Conservation (phyloP, 2,888 invertebrate genomes). For the Eucera pruinosa region DNA sequence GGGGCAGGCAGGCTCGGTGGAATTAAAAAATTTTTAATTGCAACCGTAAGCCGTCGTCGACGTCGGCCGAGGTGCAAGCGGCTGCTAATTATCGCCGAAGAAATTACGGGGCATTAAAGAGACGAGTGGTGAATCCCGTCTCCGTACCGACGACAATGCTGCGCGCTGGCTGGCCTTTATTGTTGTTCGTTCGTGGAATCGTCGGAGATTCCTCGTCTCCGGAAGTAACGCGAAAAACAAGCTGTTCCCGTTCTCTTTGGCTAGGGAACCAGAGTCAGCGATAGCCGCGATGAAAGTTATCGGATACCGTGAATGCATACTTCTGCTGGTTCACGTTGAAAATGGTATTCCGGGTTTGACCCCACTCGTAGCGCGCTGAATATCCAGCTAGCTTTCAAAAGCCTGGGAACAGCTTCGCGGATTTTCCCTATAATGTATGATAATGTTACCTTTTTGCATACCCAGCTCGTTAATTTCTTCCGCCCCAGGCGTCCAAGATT, state of each 20-base stretch:
- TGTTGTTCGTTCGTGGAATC: slow-evolving; percentile 53
- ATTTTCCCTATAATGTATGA: slow-evolving; percentile 68
- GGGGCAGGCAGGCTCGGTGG: background rate
- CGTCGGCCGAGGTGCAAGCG: slow-evolving; percentile 27
- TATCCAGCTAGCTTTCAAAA: slow-evolving; percentile 22
- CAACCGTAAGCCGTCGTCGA: slow-evolving; percentile 43
- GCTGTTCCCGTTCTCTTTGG: background rate
- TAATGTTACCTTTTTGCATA: slow-evolving; percentile 62
- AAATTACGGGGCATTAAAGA: slow-evolving; percentile 54
- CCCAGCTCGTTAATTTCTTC: slow-evolving; percentile 61
- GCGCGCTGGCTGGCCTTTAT: slow-evolving; percentile 35
- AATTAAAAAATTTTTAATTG: slow-evolving; percentile 59
- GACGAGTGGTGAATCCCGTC: slow-evolving; percentile 32
- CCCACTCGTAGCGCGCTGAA: slow-evolving; percentile 40
- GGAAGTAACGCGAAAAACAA: slow-evolving; percentile 46
- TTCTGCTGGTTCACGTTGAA: slow-evolving; percentile 36
- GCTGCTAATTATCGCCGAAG: slow-evolving; percentile 57
- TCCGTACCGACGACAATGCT: slow-evolving; percentile 41
- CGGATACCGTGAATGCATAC: slow-evolving; percentile 58
- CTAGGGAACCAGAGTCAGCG: background rate
- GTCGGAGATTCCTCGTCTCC: slow-evolving; percentile 40
- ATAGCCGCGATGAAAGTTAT: slow-evolving; percentile 60
- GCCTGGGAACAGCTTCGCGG: slow-evolving; percentile 4
- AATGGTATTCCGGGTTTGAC: slow-evolving; percentile 43
- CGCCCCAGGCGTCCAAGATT: slow-evolving; percentile 46